phyloP scores from a whole-genome alignment of 2,888 invertebrate genomes.

The Heliconius charithonia region DNA sequence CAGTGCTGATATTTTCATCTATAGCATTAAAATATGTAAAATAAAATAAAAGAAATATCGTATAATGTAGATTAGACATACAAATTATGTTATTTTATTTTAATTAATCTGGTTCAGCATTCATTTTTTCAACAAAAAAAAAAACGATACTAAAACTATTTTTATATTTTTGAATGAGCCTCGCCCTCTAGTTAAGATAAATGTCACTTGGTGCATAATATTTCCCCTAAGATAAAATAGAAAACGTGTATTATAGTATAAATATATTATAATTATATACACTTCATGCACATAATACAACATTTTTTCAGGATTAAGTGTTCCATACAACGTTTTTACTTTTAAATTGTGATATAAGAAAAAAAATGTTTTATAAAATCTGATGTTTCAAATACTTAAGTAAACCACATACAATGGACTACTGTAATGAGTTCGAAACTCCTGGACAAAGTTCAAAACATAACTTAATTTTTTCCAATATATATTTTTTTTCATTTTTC shows the following conservation, averaged over 20 bases:
- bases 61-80: too few species aligned
- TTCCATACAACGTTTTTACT: too few species aligned
- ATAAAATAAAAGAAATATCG: too few species aligned
- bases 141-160: neutral
- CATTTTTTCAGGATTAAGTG: neutral
- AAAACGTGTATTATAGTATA: neutral
- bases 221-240: slow-evolving; percentile 4
- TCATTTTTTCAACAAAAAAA: neutral
- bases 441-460: neutral
- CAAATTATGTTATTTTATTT: neutral
- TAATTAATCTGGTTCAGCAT: neutral
- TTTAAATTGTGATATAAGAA: neutral
- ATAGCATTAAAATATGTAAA: too few species aligned
- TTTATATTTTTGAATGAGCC: slow-evolving; percentile 2
- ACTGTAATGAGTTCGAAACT: too few species aligned
- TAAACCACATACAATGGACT: neutral
- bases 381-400: neutral
- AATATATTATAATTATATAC: neutral
- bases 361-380: neutral
- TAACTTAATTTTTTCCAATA: neutral
- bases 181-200: neutral
- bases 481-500: neutral
- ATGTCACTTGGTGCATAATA: slow-evolving; percentile 7
- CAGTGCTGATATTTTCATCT: too few species aligned
- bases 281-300: neutral